Evolutionary conservation across 92 coral and sea anemone genomes (phyloP), one percentile per base, ranked within the genome.

Genomic region (Hydrozoanthus gracilis): DNA sequence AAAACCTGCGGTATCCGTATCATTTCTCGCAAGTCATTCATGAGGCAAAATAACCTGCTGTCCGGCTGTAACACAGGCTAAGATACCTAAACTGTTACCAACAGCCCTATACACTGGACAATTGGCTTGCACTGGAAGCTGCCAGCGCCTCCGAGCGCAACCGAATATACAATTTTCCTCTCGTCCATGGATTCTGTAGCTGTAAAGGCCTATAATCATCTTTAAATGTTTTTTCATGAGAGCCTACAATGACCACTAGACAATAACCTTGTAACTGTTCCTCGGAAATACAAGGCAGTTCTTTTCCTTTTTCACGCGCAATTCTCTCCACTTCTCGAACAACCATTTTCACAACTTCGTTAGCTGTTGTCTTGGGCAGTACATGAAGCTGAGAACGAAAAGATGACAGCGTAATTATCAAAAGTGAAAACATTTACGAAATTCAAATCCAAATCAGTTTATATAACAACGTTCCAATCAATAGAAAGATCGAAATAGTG

Each of bases 121-220:
- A 92, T 47, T 88, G 92, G 49, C 88, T 90, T n/a, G 93, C 88
- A 4, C 90, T 78, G 39, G 98, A 87, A 5, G 99, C 99, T 3
- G 99, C 99, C 84, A 92, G 71, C 17, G 99, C 99, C 78, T 96
- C 98, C 3, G 95, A 84, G 77, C 96, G 96, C 83, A 96, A 87
- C 77, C 99, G 87, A 67, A 96, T 90, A 73, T 82, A 96, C 62
- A 96, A 87, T 83, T 90, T 93, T 48, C 99, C 99, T 77, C 98
- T 87, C 64, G 83, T 92, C 99, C 99, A 96, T 6, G 99, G 99
- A 82, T 96, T 96, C 77, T 96, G 98, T 62, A 96, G 94, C 18
- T 93, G 92, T 14, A 96, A 91, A 6, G 92, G 95, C 70, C 90
- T 96, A 77, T 89, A 93, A 77, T 95, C 97, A 76, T 95, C 99